Evolutionary conservation across 2,888 invertebrate genomes (phyloP).

Genomic region (Eudemis profundana): DNA sequence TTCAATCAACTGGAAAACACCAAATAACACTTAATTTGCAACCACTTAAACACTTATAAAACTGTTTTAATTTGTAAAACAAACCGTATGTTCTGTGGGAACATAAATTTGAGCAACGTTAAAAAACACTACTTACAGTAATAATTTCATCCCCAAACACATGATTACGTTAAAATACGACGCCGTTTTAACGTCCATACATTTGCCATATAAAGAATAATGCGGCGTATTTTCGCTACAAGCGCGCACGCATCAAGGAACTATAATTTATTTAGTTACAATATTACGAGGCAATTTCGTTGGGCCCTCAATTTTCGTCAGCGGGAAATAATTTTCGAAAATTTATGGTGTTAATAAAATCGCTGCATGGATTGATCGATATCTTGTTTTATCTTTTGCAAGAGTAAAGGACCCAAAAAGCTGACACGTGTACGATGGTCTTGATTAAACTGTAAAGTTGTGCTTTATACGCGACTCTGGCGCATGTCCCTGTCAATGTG

Average conservation of each 20-base stretch:
- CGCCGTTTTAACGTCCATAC: constrained; percentile 24
- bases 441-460: constrained; percentile 39
- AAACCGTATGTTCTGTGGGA: constrained; percentile 26
- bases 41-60: constrained; percentile 41
- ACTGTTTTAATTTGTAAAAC: constrained; percentile 49
- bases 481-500: constrained; percentile 22
- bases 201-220: constrained; percentile 41
- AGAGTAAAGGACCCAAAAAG: constrained; percentile 27
- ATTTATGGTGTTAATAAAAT: constrained; percentile 68
- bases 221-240: constrained; percentile 53
- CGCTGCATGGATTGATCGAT: constrained; percentile 66
- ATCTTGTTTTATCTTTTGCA: constrained; percentile 55
- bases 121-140: constrained; percentile 22
- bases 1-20: constrained; percentile 44
- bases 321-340: constrained; percentile 64
- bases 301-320: constrained; percentile 57
- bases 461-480: constrained; percentile 25
- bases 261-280: constrained; percentile 68
- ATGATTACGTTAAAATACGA: constrained; percentile 39
- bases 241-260: constrained; percentile 57
- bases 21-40: constrained; percentile 52
- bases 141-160: constrained; percentile 41
- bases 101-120: constrained; percentile 29
- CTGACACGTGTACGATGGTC: constrained; percentile 24
- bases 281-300: constrained; percentile 61